phyloP scores from a whole-genome alignment of 2,888 invertebrate species.

The Escarpia spicata region DNA sequence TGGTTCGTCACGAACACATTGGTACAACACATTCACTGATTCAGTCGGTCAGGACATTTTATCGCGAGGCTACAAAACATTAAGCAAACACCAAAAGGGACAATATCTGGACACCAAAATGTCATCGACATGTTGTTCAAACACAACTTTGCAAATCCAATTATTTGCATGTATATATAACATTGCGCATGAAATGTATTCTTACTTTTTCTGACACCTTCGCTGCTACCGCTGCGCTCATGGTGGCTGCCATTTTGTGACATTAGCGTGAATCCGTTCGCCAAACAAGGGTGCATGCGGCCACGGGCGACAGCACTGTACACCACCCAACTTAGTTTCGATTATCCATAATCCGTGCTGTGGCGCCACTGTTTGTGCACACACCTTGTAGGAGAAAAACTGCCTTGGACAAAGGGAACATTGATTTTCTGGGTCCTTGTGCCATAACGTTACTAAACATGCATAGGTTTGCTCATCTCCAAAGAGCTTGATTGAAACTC shows the following conservation, averaged over 20 bases:
- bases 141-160: background rate
- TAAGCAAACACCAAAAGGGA: background rate
- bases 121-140: background rate
- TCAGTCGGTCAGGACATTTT: background rate
- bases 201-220: conserved; percentile 10
- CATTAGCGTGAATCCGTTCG: background rate
- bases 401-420: too few relatives aligned
- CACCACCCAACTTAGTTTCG: background rate
- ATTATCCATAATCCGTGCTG: too few relatives aligned
- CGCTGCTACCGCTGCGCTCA: conserved; percentile 3
- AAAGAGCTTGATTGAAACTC: too few relatives aligned
- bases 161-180: background rate
- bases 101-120: background rate
- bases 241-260: conserved; percentile 13
- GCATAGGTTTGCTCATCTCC: too few relatives aligned
- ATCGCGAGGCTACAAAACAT: background rate
- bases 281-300: background rate
- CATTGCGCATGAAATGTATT: background rate
- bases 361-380: too few relatives aligned
- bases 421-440: too few relatives aligned
- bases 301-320: conserved; percentile 12
- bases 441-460: too few relatives aligned
- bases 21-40: background rate
- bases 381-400: too few relatives aligned
- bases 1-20: background rate